Conservation (phyloP, 2,888 invertebrate genomes). For the Pristionchus mayeri region DNA sequence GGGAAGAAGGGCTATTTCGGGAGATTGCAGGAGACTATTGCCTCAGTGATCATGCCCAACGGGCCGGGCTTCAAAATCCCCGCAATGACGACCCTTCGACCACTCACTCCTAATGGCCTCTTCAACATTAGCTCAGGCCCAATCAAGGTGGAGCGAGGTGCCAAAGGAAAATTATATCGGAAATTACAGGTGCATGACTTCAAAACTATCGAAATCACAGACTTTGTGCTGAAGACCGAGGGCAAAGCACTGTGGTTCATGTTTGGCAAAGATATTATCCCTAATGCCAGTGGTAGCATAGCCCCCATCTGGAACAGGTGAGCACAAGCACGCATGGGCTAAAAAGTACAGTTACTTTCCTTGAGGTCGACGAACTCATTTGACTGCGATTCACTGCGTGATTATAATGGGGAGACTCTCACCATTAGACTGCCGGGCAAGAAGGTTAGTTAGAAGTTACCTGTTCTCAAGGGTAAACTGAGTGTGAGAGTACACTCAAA, state of each 20-base stretch:
- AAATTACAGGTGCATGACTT: slow-evolving; percentile 68
- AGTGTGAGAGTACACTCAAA: not conserved
- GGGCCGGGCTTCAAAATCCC: slow-evolving; percentile 70
- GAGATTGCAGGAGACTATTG: slow-evolving; percentile 64
- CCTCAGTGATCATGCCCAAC: slow-evolving; percentile 71
- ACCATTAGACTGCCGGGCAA: slow-evolving; percentile 72
- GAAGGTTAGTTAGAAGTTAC: slow-evolving; percentile 45
- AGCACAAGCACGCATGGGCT: not conserved
- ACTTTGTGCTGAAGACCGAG: slow-evolving; percentile 69
- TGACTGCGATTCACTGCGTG: slow-evolving; percentile 72
- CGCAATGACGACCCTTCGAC: slow-evolving; percentile 61
- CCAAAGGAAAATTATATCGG: not conserved
- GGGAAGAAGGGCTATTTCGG: slow-evolving; percentile 56
- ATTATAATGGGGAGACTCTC: slow-evolving; percentile 71
- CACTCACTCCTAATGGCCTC: slow-evolving; percentile 65
- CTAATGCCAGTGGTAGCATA: slow-evolving; percentile 71
- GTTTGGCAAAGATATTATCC: slow-evolving; percentile 74
- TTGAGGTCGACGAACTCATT: slow-evolving; percentile 60
- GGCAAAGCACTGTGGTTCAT: slow-evolving; percentile 75
- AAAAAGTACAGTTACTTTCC: not conserved
- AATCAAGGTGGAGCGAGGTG: slow-evolving; percentile 59
- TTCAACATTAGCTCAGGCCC: slow-evolving; percentile 69
- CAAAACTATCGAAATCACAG: slow-evolving; percentile 73
- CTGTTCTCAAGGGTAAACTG: slow-evolving; percentile 19
- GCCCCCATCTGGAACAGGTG: slow-evolving; percentile 72